These are phyloP conservation scores for Falco novaeseelandiae DNA, from an alignment of 2,797 vertebrate genomes.

Conservation along the genomic window DNA sequence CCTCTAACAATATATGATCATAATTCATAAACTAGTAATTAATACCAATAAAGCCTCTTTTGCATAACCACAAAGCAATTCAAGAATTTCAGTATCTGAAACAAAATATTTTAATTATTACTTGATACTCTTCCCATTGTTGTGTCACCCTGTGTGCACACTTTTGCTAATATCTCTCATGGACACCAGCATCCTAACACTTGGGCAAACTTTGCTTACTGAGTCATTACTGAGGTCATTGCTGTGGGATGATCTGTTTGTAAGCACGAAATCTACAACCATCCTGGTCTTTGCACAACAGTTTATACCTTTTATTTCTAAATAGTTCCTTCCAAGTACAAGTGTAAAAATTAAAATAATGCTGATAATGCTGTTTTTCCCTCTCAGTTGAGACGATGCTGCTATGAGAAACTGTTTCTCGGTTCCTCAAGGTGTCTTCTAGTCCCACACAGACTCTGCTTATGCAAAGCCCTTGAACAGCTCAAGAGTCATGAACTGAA, in stretches of 20 bases:
- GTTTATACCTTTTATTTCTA: not conserved
- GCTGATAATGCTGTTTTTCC: fast-evolving
- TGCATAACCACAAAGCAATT: not conserved
- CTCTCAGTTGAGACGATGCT: fast-evolving
- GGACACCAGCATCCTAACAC: not conserved
- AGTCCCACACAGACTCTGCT: not conserved
- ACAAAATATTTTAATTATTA: not conserved
- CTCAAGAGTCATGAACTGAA: not conserved
- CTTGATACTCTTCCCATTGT: not conserved
- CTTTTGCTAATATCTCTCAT: not conserved
- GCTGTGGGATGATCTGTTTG: fast-evolving
- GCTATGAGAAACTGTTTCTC: not conserved
- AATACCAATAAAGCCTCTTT: not conserved
- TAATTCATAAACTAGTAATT: not conserved
- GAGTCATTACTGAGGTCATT: not conserved
- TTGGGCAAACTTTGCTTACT: not conserved
- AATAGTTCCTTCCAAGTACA: not conserved
- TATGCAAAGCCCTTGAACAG: not conserved
- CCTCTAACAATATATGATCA: not conserved
- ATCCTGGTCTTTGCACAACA: not conserved
- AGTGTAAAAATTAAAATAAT: not conserved
- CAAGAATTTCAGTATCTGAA: fast-evolving
- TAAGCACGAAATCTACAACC: not conserved
- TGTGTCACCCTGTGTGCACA: fast-evolving
- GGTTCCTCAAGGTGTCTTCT: not conserved